phyloP scores from a whole-genome alignment of 2,113 vertebrate genomes.

The Emydura subglobosa region DNA sequence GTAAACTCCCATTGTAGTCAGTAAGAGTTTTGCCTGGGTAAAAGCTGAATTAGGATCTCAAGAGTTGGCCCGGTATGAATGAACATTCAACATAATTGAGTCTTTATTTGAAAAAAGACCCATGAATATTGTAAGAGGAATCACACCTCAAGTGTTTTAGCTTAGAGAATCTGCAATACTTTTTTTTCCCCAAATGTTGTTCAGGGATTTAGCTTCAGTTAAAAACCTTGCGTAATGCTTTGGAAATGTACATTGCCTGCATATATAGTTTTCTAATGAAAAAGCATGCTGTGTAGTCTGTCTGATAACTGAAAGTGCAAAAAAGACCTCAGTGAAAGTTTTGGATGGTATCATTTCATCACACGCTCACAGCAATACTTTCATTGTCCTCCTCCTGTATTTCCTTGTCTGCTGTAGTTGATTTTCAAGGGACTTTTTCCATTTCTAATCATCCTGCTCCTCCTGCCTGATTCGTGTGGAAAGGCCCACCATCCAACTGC shows the following conservation, averaged over 20 bases:
- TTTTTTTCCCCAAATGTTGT: neutral
- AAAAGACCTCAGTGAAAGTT: neutral
- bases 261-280: neutral
- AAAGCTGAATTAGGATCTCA: neutral
- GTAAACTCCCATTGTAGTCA: constrained; percentile 34
- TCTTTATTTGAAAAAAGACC: constrained; percentile 21
- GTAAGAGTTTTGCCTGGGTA: neutral
- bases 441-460: constrained; percentile 76
- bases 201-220: constrained; percentile 29
- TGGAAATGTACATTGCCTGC: neutral
- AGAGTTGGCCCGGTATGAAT: neutral
- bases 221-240: constrained; percentile 9
- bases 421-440: constrained; percentile 64
- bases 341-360: constrained; percentile 38
- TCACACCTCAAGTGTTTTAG: neutral
- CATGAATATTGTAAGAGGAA: neutral
- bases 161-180: neutral
- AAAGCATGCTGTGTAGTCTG: neutral
- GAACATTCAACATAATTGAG: neutral
- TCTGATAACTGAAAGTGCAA: neutral
- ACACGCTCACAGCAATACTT: constrained; percentile 46
- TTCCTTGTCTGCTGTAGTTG: constrained; percentile 60
- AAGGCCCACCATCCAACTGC: constrained; percentile 73
- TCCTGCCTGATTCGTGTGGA: constrained; percentile 80
- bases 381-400: constrained; percentile 58